Evolutionary conservation across 2,113 vertebrate species (phyloP), one percentile per base, ranked within the genome.

Genomic region (Psephotus haematonotus): DNA sequence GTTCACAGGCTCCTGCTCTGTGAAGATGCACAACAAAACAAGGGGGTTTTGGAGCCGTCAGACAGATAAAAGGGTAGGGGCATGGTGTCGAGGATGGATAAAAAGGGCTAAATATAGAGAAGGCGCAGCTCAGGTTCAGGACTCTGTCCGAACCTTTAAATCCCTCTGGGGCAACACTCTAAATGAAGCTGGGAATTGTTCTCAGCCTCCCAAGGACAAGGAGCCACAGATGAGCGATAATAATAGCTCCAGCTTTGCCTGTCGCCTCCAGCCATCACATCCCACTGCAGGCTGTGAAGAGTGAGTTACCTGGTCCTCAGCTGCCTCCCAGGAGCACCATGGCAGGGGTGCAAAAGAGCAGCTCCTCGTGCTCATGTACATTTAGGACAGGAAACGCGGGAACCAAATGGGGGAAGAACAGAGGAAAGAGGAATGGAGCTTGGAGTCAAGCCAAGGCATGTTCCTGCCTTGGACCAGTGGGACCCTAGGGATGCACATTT

Each of bases 41-140:
- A 93, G 91, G 86, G 70, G 35, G 18, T 92, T 88, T 81, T 0
- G 0, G 71, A 92, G 65, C 81, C 0, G 3, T 1, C 4, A 75
- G 81, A 69, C 55, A 82, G 86, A 90, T 95, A 72, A 82, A 88
- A 92, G 72, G 29, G 79, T 80, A 86, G 69, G 74, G 44, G 37
- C 71, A 72, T 5, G 7, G 68, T 46, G 69, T 81, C 1, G 25
- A 93, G 95, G 93, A 92, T 4, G 62, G 92, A 93, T 95, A 88
- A 90, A 91, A 96, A 82, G 88, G 81, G 95, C 97, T 98, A 98
- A 97, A 98, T 95, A 98, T 95, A 96, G 89, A 95, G 81, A 94
- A 91, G 92, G 95, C 94, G 86, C 92, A 89, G 59, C 57, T 96
- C 80, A 93, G 76, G 86, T 70, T 92, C 68, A 97, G 94, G 86